Evolutionary conservation across 23 tunicate genomes (phyloP).

Genomic region (Ciona savignyi): DNA sequence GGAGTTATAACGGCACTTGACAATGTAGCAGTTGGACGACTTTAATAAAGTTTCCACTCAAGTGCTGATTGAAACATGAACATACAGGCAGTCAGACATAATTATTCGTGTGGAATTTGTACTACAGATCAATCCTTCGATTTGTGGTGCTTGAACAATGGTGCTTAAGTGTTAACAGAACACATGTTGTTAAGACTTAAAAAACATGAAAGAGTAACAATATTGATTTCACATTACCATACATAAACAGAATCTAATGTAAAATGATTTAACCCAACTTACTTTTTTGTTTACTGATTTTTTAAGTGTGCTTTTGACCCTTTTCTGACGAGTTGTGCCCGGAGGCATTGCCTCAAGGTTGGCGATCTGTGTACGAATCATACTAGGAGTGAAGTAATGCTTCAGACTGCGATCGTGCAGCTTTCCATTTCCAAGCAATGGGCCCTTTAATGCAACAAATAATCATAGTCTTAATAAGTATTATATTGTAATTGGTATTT

Average conservation of each 20-base stretch:
- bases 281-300: constrained; percentile 6
- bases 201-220: too few species aligned
- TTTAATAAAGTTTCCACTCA: not conserved
- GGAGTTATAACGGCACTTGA: not conserved
- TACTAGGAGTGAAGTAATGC: constrained; percentile 83
- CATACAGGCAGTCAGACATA: not conserved
- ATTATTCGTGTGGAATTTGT: too few species aligned
- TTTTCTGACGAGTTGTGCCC: constrained; percentile 60
- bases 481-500: too few species aligned
- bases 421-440: constrained; percentile 27
- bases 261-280: too few species aligned
- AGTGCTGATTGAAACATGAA: not conserved
- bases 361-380: constrained; percentile 83
- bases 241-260: too few species aligned
- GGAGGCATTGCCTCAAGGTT: constrained; percentile 87
- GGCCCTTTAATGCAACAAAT: too few species aligned
- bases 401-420: constrained; percentile 82
- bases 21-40: not conserved
- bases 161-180: too few species aligned
- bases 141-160: too few species aligned
- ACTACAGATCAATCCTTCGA: too few species aligned
- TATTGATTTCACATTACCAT: too few species aligned
- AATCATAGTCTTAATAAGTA: too few species aligned
- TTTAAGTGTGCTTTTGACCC: constrained; percentile 29
- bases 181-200: too few species aligned